Conservation (phyloP, 1,140 invertebrate species). For the Zaprionus davidi region DNA sequence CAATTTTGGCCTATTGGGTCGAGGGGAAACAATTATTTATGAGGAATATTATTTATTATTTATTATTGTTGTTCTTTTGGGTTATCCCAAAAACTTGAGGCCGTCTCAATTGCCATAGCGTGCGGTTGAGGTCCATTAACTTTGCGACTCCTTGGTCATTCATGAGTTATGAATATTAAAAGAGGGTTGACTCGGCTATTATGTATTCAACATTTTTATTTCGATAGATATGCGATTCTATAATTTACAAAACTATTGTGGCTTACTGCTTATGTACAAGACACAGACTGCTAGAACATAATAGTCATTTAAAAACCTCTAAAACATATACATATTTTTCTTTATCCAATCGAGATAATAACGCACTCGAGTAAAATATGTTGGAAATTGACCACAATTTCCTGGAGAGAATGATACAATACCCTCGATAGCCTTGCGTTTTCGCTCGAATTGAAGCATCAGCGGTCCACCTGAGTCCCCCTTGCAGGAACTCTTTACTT, state of each 20-base stretch:
- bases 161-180: conserved; percentile 74
- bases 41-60: conserved; percentile 84
- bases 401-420: not conserved
- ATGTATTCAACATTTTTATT: not conserved
- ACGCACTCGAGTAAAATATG: not conserved
- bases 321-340: not conserved
- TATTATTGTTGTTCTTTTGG: conserved; percentile 58
- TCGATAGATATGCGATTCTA: not conserved
- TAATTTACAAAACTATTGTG: not conserved
- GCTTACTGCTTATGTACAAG: not conserved
- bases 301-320: not conserved
- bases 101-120: conserved; percentile 25
- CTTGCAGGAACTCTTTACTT: not conserved
- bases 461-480: not conserved
- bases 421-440: not conserved
- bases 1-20: conserved; percentile 13
- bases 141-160: conserved; percentile 49
- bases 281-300: not conserved
- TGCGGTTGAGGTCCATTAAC: conserved; percentile 75
- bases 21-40: conserved; percentile 83
- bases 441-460: not conserved
- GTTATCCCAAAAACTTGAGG: conserved; percentile 32
- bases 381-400: not conserved
- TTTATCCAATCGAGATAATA: not conserved
- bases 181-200: conserved; percentile 27